Evolutionary conservation across 53 echinoderm and acorn worm species (phyloP).

Genomic region (Hippasteria phrygiana): DNA sequence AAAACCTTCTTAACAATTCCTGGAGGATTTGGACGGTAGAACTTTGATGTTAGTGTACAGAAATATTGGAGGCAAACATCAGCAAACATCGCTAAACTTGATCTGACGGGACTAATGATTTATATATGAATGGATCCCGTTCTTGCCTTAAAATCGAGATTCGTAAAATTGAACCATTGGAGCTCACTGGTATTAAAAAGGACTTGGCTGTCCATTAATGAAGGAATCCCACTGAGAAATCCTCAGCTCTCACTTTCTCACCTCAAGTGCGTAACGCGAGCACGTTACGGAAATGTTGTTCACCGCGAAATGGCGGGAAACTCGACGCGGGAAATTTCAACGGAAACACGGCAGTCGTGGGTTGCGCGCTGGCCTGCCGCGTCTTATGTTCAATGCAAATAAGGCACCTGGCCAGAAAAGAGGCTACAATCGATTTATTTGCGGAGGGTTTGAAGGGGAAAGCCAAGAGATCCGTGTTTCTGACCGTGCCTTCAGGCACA

Average conservation of each 20-base stretch:
- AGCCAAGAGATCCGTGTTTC: not conserved
- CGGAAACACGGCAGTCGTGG: conserved; percentile 25
- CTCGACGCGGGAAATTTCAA: conserved; percentile 43
- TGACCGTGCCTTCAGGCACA: not conserved
- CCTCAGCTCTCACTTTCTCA: not conserved
- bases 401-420: not conserved
- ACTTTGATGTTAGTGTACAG: too few species aligned
- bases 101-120: too few species aligned
- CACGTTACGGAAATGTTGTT: conserved; percentile 58
- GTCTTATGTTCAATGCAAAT: not conserved
- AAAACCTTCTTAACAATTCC: not conserved
- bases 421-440: conserved; percentile 40
- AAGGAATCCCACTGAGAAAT: not conserved
- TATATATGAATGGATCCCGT: too few species aligned
- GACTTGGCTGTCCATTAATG: not conserved
- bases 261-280: conserved; percentile 48
- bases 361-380: not conserved
- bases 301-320: not conserved
- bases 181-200: too few species aligned
- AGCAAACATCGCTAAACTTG: too few species aligned
- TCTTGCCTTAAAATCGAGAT: too few species aligned
- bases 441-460: not conserved
- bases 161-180: too few species aligned
- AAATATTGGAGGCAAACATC: too few species aligned
- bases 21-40: too few species aligned